phyloP scores from a whole-genome alignment of 1,140 invertebrate species.

The Metaphire vulgaris region DNA sequence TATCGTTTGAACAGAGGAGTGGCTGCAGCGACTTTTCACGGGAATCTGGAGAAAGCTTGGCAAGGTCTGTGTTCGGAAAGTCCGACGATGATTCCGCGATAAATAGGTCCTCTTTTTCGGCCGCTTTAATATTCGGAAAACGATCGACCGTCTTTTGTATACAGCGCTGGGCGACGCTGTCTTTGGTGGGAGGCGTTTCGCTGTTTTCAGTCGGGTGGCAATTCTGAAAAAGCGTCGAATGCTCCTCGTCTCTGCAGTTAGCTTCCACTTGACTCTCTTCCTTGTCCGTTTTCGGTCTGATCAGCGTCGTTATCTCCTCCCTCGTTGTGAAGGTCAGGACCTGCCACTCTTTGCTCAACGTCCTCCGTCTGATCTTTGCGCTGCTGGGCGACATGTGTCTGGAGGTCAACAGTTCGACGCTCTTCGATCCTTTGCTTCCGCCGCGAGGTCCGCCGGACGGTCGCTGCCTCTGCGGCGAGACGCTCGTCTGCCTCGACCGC shows the following conservation, averaged over 20 bases:
- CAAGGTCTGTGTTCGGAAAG: neutral
- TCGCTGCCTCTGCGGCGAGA: neutral
- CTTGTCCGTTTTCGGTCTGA: neutral
- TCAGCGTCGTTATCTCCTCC: neutral
- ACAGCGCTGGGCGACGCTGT: no score
- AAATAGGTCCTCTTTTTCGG: no score
- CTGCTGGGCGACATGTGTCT: neutral
- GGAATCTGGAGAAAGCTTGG: no score
- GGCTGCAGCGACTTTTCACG: no score
- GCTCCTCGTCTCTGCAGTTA: no score
- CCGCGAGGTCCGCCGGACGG: neutral
- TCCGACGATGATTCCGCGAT: neutral
- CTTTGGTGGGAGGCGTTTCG: no score
- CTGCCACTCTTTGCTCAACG: neutral
- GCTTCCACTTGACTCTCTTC: no score
- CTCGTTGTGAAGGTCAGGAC: neutral
- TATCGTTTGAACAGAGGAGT: no score
- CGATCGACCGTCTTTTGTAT: no score
- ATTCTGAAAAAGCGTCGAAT: no score
- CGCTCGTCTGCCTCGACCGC: neutral
- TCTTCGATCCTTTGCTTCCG: neutral
- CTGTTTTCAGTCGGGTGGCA: no score
- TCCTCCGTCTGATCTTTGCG: neutral
- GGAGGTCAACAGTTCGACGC: neutral
- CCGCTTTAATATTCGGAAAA: no score